These are phyloP conservation scores for Radopholus similis DNA, from an alignment of 1,140 invertebrate species.

Conservation along the genomic window DNA sequence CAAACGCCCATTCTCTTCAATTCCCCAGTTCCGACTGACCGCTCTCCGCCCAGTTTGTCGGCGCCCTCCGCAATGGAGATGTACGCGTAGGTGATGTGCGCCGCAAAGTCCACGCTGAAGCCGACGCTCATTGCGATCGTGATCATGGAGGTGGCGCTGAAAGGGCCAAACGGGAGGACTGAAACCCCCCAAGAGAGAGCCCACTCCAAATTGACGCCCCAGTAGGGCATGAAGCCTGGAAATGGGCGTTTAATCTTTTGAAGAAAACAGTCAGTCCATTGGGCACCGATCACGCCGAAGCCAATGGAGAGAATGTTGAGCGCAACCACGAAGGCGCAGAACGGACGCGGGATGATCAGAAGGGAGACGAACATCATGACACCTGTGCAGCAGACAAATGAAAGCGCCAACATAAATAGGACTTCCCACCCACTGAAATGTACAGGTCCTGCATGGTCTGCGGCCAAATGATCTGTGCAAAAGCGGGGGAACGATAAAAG, in stretches of 20 bases:
- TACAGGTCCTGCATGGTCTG: constrained; percentile 54
- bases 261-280: too few relatives aligned
- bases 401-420: neutral
- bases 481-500: too few relatives aligned
- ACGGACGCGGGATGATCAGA: constrained; percentile 85
- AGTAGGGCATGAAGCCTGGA: constrained; percentile 90
- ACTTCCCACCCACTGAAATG: constrained; percentile 46
- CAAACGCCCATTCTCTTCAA: too few relatives aligned
- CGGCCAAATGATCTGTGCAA: too few relatives aligned
- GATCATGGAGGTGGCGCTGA: constrained; percentile 74
- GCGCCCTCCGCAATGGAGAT: too few relatives aligned
- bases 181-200: neutral
- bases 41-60: too few relatives aligned
- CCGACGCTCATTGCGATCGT: constrained; percentile 63
- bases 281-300: constrained; percentile 83
- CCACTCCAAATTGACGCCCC: constrained; percentile 81
- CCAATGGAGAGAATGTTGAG: constrained; percentile 93
- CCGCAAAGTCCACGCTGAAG: constrained; percentile 63
- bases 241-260: too few relatives aligned
- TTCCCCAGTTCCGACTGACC: too few relatives aligned
- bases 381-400: constrained; percentile 63
- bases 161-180: neutral
- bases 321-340: constrained; percentile 86
- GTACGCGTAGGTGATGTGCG: constrained; percentile 62
- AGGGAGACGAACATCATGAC: constrained; percentile 92